These are phyloP conservation scores for Caenorhabditis becei DNA, from an alignment of 2,888 invertebrate species.

Conservation along the genomic window DNA sequence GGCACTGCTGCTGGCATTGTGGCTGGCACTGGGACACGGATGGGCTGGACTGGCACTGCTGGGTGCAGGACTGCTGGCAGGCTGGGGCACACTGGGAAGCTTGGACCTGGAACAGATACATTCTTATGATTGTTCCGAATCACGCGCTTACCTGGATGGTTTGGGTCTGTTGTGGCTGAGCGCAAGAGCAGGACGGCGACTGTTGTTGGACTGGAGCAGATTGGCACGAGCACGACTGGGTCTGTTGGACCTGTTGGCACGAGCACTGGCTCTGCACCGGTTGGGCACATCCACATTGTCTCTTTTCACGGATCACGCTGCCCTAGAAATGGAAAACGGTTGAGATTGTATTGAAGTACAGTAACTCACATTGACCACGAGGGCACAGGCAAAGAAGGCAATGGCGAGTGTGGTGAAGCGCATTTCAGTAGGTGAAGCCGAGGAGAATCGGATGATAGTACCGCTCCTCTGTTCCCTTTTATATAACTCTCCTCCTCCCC, in stretches of 20 bases:
- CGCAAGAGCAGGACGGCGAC: slow-evolving; percentile 61
- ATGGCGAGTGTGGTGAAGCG: slow-evolving; percentile 57
- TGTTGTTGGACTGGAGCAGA: slow-evolving; percentile 63
- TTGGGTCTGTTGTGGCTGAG: slow-evolving; percentile 64
- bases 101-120: slow-evolving; percentile 49
- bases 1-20: slow-evolving; percentile 65
- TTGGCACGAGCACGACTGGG: slow-evolving; percentile 68
- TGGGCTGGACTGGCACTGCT: slow-evolving; percentile 55
- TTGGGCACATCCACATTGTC: slow-evolving; percentile 69
- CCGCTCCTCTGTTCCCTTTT: slow-evolving; percentile 18
- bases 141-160: slow-evolving; percentile 57
- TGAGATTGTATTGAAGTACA: neutral
- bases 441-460: slow-evolving; percentile 36
- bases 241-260: slow-evolving; percentile 62
- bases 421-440: slow-evolving; percentile 35
- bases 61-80: slow-evolving; percentile 64
- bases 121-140: slow-evolving; percentile 37
- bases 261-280: slow-evolving; percentile 62
- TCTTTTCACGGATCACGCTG: slow-evolving; percentile 69
- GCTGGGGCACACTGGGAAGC: slow-evolving; percentile 68
- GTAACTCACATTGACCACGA: slow-evolving; percentile 42
- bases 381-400: slow-evolving; percentile 55
- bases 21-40: slow-evolving; percentile 62
- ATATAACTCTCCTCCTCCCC: slow-evolving; percentile 30
- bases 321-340: slow-evolving; percentile 26